These are phyloP conservation scores for Phalacrocorax pelagicus DNA, from an alignment of 2,113 vertebrate species.

Conservation along the genomic window DNA sequence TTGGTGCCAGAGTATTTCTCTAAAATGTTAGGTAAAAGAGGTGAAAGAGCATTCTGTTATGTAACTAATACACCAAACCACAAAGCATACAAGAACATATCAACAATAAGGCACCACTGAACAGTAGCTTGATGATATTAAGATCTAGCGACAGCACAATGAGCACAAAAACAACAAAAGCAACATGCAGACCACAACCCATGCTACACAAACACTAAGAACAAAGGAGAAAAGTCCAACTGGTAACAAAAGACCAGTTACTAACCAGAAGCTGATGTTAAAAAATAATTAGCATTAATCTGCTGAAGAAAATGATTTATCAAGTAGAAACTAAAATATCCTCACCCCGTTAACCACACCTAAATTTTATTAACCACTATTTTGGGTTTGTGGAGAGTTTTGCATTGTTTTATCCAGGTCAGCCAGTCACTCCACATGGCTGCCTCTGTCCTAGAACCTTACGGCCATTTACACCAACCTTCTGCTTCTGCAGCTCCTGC, in stretches of 20 bases:
- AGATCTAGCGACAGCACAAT: not conserved
- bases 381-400: not conserved
- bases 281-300: not conserved
- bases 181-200: not conserved
- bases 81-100: not conserved
- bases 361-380: not conserved
- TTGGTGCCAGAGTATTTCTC: not conserved
- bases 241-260: not conserved
- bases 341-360: rapidly evolving
- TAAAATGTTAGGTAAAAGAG: not conserved
- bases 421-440: not conserved
- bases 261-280: not conserved
- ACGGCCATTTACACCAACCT: not conserved
- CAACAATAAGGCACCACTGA: not conserved
- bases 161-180: not conserved
- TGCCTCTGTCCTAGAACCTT: rapidly evolving
- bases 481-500: not conserved
- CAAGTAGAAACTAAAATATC: not conserved
- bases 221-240: not conserved
- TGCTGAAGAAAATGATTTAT: not conserved
- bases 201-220: not conserved
- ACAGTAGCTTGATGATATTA: not conserved
- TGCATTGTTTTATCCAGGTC: not conserved
- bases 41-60: not conserved
- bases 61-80: not conserved